Base-by-base conservation (phyloP, 2,797 vertebrate species). In the Danio jaintianensis region DNA sequence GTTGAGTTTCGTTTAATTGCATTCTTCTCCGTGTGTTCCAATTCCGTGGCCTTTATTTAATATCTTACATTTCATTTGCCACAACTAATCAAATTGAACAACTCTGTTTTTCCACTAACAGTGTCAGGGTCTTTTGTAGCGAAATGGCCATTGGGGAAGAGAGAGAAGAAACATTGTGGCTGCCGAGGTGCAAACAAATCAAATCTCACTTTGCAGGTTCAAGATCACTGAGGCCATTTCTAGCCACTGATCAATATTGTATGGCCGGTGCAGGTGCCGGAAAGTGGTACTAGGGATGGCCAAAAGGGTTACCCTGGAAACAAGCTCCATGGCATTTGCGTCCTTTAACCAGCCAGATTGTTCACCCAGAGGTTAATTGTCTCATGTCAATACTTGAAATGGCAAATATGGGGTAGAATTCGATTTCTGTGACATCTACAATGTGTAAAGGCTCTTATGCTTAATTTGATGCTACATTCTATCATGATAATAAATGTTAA, bases 1-100 rank as follows among this genome's bases (percentile, higher is more conserved):
- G 67, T 82, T 67, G 55, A 59, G 29, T 50, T 74, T 22, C 16
- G 22, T 75, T 75, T 67, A 70, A 48, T 48, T 79, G 70, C 22
- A 53, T 69, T 78, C 42, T 80, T 55, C 56, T 66, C 55, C 3
- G 3, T 59, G 62, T 75, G 72, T 75, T 69, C 62, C 64, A 55
- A 50, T 63, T 43, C 36, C 8, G 43, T 74, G 71, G 63, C 70
- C 76, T 83, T 83, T 83, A 83, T 69, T 62, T 56, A 72, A 78
- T 62, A 76, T 53, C 45, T 75, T 79, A 76, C 63, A 79, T 79
- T 83, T 82, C 62, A 61, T 82, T 82, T 82, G 62, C 45, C 64
- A 16, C 12, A 59, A 62, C 63, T 83, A 75, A 83, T 70, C 76
- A 67, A 55, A 79, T 75, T 48, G 55, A 67, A 53, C 71, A 62